A percentile compares a stretch with the other conserved stretches of the same genome.
phyloP scores from a whole-genome alignment of 1,140 invertebrate species.

The Lucilia sericata region DNA sequence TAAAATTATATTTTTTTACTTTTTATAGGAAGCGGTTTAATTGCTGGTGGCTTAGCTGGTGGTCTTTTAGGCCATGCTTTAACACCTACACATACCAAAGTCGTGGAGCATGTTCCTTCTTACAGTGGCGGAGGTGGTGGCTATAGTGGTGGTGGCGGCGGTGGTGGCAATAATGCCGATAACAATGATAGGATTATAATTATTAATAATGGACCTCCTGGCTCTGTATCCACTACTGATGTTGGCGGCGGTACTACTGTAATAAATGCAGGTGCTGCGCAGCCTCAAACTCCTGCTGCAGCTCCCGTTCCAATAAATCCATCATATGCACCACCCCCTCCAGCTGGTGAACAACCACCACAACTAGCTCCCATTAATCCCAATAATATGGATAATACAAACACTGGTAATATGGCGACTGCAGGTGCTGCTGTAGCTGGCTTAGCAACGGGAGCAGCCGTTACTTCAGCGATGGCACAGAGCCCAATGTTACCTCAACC shows the following conservation, averaged over 20 bases:
- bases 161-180: neutral
- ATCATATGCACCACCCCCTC: conserved; percentile 49
- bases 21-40: conserved; percentile 59
- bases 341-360: conserved; percentile 47
- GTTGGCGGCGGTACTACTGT: conserved; percentile 59
- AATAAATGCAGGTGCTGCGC: conserved; percentile 56
- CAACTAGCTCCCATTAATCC: conserved; percentile 60
- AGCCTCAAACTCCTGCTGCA: conserved; percentile 65
- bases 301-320: conserved; percentile 52
- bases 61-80: conserved; percentile 61
- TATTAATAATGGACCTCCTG: conserved; percentile 64
- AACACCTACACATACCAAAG: conserved; percentile 58
- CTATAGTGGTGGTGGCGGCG: conserved; percentile 41
- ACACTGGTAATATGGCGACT: conserved; percentile 44
- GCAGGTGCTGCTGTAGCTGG: conserved; percentile 55
- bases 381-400: conserved; percentile 47
- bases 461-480: conserved; percentile 59
- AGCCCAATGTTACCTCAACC: neutral
- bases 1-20: neutral
- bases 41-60: conserved; percentile 62
- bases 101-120: conserved; percentile 53
- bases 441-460: conserved; percentile 64
- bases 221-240: conserved; percentile 59
- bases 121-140: conserved; percentile 48
- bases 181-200: conserved; percentile 63